Evolutionary conservation across 2,113 vertebrate species (phyloP), one percentile per base, ranked within the genome.

Genomic region (Odocoileus virginianus): DNA sequence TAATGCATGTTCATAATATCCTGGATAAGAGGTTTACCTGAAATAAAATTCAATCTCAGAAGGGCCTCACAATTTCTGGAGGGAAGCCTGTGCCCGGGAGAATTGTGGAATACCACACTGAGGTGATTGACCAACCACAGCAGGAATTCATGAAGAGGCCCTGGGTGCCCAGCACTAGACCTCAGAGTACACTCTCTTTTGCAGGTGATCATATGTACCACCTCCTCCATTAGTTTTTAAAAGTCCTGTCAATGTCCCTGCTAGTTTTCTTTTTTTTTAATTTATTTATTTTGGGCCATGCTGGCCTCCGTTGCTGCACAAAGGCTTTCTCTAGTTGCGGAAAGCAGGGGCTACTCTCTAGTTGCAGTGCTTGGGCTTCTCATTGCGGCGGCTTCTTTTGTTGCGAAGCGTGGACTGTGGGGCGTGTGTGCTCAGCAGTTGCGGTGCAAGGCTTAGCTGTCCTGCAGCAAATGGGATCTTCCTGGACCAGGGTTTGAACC

Each of bases 81-180:
- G 21, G 21, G 14, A 84, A 23, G 28, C 15, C 6, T 79, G 14
- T 67, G 12, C 1, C 25, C 33, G 11, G 40, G 5, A 84, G 28
- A 93, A 47, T 12, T 43, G 8, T 5, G 14, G 21, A 47, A 84
- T 7, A 8, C 15, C 25, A 67, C 0, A 30, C 21, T 25, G 50
- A 28, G 1, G 10, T 15, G 23, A 40, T 11, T 17, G 55, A 5
- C 9, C 23, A 71, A 1, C 7, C 19, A 84, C 30, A 74, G 47
- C 11, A 79, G 10, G 45, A 16, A 1, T 33, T 61, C 43, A 14
- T 2, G 11, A 14, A 81, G 30, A 40, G 1, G 2, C 30, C 12
- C 58, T 2, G 27, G 0, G 1, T 7, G 5, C 13, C 21, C 28
- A 16, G 1, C 1, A 25, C 19, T 36, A 6, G 47, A 36, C 27